Conservation (phyloP, 37 sponge, comb jelly and placozoan species). For the Hexactinellida sp. region DNA sequence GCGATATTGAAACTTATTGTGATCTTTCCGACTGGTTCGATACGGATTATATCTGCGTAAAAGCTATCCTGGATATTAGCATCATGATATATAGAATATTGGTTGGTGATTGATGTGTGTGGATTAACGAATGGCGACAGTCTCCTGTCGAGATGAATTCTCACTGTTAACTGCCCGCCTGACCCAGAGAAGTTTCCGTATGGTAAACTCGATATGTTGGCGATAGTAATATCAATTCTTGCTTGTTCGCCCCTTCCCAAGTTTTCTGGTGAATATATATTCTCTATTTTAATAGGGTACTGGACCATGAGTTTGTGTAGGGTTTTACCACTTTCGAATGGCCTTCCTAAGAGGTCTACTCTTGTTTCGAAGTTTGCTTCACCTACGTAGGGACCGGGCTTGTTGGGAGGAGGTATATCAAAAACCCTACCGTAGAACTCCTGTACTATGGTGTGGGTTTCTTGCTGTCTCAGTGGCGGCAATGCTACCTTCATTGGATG, state of each 20-base stretch:
- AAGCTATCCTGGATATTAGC: constrained; percentile 52
- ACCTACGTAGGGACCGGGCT: constrained; percentile 54
- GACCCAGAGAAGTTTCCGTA: constrained; percentile 46
- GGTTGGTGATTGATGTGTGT: constrained; percentile 39
- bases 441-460: constrained; percentile 32
- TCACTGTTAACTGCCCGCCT: constrained; percentile 44
- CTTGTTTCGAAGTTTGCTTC: constrained; percentile 45
- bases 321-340: constrained; percentile 45
- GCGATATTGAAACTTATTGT: constrained; percentile 39
- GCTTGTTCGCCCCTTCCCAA: constrained; percentile 54
- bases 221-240: constrained; percentile 44
- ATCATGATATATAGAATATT: constrained; percentile 34
- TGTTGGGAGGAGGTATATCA: constrained; percentile 67
- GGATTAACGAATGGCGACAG: constrained; percentile 41
- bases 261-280: constrained; percentile 38
- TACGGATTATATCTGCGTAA: constrained; percentile 40
- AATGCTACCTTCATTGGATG: constrained; percentile 38
- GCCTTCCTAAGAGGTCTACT: constrained; percentile 44
- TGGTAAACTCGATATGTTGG: constrained; percentile 55
- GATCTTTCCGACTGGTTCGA: constrained; percentile 37
- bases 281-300: constrained; percentile 55
- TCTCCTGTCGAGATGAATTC: constrained; percentile 52
- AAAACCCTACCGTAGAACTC: constrained; percentile 59
- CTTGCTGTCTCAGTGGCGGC: constrained; percentile 29
- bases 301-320: constrained; percentile 48